Evolutionary conservation across 2,113 vertebrate species (phyloP).

Genomic region (Tichodroma muraria): DNA sequence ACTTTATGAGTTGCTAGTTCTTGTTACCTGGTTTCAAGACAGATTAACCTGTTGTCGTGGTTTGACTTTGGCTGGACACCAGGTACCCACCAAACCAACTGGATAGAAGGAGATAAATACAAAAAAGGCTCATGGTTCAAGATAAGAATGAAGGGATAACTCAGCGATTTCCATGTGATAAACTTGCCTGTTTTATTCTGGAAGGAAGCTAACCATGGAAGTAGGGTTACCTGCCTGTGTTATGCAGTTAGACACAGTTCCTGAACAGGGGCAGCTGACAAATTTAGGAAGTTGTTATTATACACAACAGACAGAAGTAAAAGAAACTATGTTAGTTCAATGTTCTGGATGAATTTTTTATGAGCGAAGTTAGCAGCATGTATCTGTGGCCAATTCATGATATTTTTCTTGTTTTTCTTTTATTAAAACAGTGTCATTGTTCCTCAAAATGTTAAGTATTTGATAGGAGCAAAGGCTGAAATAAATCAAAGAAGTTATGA

Average conservation of each 20-base stretch:
- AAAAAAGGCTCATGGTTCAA: not conserved
- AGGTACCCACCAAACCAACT: not conserved
- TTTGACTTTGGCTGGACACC: not conserved
- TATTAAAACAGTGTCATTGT: not conserved
- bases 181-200: not conserved
- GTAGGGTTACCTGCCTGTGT: not conserved
- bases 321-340: not conserved
- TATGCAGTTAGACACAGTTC: not conserved
- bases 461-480: not conserved
- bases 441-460: not conserved
- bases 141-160: not conserved
- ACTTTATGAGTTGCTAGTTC: not conserved
- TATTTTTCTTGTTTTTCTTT: too few species aligned
- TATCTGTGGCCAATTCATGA: not conserved
- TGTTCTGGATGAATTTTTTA: not conserved
- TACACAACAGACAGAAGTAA: not conserved
- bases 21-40: not conserved
- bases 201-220: not conserved
- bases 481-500: not conserved
- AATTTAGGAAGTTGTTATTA: not conserved
- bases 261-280: not conserved
- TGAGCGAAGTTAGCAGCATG: not conserved
- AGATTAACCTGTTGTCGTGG: not conserved
- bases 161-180: not conserved
- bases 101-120: not conserved